Conservation (phyloP, 2,113 vertebrate genomes). For the Apteryx owenii region DNA sequence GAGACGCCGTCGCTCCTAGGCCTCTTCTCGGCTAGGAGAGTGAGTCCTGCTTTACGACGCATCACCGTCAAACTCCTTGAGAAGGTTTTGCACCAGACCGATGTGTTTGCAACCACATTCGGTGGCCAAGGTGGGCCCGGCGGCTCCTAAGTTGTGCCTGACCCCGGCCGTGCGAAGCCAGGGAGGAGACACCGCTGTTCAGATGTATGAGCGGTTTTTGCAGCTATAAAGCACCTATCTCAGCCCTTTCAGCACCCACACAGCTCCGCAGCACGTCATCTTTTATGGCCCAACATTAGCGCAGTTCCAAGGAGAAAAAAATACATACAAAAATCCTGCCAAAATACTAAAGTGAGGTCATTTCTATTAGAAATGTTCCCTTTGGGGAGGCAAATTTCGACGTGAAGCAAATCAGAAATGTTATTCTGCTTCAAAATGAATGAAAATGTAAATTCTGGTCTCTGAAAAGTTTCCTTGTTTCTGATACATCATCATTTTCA, state of each 20-base stretch:
- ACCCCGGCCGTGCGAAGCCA: background rate
- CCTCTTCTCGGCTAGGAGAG: background rate
- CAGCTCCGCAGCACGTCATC: background rate
- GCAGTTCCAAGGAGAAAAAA: background rate
- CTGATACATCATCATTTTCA: background rate
- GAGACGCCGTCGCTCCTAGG: background rate
- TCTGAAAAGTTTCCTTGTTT: background rate
- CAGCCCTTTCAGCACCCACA: background rate
- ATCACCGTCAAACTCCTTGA: rapidly evolving
- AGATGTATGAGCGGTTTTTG: background rate
- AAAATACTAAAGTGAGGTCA: slow-evolving; percentile 26
- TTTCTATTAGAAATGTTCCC: slow-evolving; percentile 17
- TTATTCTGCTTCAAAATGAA: slow-evolving; percentile 7
- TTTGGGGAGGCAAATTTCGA: background rate
- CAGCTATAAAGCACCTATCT: background rate
- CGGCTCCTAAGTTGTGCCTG: background rate
- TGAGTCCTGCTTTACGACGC: background rate
- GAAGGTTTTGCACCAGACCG: background rate
- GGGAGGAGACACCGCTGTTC: background rate
- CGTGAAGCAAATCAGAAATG: background rate
- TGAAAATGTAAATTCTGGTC: background rate
- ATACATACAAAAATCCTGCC: background rate
- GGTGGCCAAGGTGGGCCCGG: background rate
- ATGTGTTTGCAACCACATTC: background rate
- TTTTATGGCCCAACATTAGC: background rate